These are phyloP conservation scores for Lepisosteus osseus DNA, from an alignment of 2,113 vertebrate species.

Conservation along the genomic window DNA sequence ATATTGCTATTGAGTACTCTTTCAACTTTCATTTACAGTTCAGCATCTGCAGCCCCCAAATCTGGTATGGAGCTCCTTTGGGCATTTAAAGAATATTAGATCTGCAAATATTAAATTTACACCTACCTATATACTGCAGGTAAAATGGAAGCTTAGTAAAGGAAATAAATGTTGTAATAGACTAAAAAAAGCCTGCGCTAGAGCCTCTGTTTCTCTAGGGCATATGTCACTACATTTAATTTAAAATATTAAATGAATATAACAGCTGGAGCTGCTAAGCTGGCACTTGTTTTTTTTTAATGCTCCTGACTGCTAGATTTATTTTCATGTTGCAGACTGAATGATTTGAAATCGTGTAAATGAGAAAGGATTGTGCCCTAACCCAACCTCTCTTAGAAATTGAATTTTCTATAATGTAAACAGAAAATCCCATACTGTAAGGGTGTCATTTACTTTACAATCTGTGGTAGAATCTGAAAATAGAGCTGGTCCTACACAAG, in stretches of 20 bases:
- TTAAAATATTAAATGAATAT: constrained; percentile 35
- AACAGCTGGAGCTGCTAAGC: constrained; percentile 31
- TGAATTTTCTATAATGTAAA: constrained; percentile 74
- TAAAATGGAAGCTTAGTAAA: no score
- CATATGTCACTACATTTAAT: constrained; percentile 38
- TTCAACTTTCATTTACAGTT: no score
- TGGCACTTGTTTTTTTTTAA: constrained; percentile 34
- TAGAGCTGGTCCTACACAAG: constrained; percentile 36
- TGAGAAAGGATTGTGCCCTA: constrained; percentile 62
- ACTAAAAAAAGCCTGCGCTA: background rate
- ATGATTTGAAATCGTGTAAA: constrained; percentile 71
- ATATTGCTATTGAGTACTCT: no score
- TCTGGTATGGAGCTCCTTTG: no score
- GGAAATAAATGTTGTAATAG: no score
- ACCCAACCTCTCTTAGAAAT: constrained; percentile 69
- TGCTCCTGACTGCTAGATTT: constrained; percentile 25
- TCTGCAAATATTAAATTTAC: no score
- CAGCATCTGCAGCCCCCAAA: no score
- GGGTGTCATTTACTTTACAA: constrained; percentile 52
- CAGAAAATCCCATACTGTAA: constrained; percentile 56
- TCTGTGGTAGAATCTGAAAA: constrained; percentile 32
- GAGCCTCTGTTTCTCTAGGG: constrained; percentile 19
- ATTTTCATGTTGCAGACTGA: constrained; percentile 72
- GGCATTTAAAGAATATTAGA: no score
- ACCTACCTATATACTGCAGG: no score